Evolutionary conservation across 2,113 vertebrate genomes (phyloP).

Genomic region (Furnarius figulus): DNA sequence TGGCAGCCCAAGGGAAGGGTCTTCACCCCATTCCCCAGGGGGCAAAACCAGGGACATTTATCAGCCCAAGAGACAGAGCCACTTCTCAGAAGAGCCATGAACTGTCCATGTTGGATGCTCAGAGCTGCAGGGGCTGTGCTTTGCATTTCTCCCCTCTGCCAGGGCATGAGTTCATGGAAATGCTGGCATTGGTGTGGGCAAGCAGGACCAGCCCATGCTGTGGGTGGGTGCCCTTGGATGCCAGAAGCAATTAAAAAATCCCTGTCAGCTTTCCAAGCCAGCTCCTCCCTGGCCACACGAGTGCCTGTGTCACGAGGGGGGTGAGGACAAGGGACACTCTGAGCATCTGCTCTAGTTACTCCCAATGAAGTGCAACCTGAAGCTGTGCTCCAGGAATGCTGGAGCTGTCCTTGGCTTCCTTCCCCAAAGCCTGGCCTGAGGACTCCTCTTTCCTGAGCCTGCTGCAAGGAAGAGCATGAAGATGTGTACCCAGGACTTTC

Average conservation of each 20-base stretch:
- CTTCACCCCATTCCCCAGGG: background rate
- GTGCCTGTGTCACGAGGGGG: background rate
- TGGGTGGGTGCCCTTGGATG: background rate
- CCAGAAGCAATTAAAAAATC: background rate
- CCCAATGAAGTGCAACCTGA: background rate
- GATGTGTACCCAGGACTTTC: background rate
- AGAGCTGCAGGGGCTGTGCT: background rate
- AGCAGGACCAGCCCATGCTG: background rate
- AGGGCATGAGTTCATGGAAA: background rate
- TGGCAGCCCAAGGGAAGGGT: background rate
- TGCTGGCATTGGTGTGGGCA: background rate
- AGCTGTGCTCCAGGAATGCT: background rate
- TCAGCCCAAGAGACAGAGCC: background rate
- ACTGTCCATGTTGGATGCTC: accelerated
- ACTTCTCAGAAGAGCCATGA: background rate
- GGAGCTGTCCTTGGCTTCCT: background rate
- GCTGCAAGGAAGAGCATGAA: background rate
- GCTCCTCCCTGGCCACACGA: background rate
- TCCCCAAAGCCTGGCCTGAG: background rate
- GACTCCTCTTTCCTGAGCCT: background rate
- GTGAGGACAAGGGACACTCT: background rate
- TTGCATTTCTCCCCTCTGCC: background rate
- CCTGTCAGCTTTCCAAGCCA: background rate
- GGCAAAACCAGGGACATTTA: background rate
- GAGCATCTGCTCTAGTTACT: background rate